A percentile compares a stretch with the other conserved stretches of the same genome.
These are phyloP conservation scores for Xenopus tropicalis DNA, from an alignment of 2,113 vertebrate species.

Conservation along the genomic window UCB_Xtro_10.0 CM004444.2:25794501-25795000, in stretches of 20 bases:
- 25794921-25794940: no score
- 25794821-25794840: no score
- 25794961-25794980: no score
- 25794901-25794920: no score
- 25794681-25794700: slow-evolving; percentile 22
- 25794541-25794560: slow-evolving; percentile 80
- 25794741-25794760: no score
- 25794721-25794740: not conserved
- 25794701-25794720: slow-evolving; percentile 4
- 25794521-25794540: slow-evolving; percentile 78
- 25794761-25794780: not conserved
- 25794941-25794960: no score
- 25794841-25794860: no score
- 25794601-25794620: slow-evolving; percentile 79
- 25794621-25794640: slow-evolving; percentile 83
- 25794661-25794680: slow-evolving; percentile 62
- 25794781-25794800: not conserved
- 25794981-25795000: no score
- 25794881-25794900: no score
- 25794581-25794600: slow-evolving; percentile 69
- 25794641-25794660: slow-evolving; percentile 76
- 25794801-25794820: not conserved
- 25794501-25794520: slow-evolving; percentile 65
- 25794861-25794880: no score
- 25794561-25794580: slow-evolving; percentile 60